These are phyloP conservation scores for Nasonia giraulti DNA, from an alignment of 1,140 invertebrate genomes.

Conservation along the genomic window DNA sequence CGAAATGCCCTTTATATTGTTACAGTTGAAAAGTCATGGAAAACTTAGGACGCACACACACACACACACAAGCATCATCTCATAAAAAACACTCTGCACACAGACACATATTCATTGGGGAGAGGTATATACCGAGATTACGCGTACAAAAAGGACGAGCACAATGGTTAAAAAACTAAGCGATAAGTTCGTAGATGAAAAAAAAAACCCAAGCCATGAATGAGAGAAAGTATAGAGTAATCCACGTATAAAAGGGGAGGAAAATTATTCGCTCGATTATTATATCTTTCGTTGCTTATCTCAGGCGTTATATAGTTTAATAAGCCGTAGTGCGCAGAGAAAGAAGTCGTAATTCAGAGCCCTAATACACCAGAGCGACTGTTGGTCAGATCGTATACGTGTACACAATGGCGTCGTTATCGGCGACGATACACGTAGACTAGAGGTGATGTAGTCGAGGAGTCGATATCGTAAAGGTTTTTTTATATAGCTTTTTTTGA, in stretches of 20 bases:
- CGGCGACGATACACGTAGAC: not conserved
- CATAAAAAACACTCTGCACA: not conserved
- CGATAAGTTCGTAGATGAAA: not conserved
- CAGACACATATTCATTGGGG: not conserved
- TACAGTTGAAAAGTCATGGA: constrained; percentile 11
- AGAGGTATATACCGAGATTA: not conserved
- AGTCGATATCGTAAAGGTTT: not conserved
- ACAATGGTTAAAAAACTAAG: constrained; percentile 33
- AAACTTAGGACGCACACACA: not conserved
- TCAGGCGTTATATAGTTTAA: no score
- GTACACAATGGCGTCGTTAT: no score
- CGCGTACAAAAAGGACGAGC: constrained; percentile 12
- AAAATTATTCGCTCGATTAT: no score
- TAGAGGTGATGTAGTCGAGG: not conserved
- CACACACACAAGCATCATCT: not conserved
- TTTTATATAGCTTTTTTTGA: not conserved
- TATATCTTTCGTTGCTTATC: no score
- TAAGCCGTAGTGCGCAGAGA: no score
- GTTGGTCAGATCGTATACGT: not conserved
- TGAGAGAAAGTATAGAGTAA: no score
- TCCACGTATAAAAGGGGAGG: no score
- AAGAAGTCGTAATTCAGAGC: no score
- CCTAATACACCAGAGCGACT: not conserved
- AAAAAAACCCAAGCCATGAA: no score
- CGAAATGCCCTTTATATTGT: constrained; percentile 27